Evolutionary conservation across 2,797 vertebrate genomes (phyloP), one percentile per base, ranked within the genome.

Genomic region (Ceryle rudis): DNA sequence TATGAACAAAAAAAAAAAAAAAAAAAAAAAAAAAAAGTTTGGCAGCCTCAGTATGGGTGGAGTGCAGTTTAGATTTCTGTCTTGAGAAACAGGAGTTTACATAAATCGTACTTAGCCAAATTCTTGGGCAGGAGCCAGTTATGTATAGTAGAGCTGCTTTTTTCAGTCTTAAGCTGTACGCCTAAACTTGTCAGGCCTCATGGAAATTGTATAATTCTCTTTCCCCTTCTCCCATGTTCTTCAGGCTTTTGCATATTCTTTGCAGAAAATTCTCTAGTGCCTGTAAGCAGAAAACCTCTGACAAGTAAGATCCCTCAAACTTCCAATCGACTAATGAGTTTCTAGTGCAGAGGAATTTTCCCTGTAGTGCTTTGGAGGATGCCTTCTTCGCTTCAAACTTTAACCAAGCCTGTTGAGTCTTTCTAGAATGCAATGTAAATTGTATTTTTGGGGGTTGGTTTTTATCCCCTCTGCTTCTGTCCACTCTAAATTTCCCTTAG

Each of bases 91-190:
- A 60, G 92, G 65, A 92, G 31, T 71, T 93, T 86, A 81, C 82
- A 89, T 61, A 95, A 97, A 92, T 94, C 91, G 70, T 90, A 37
- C 69, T 94, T 52, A 93, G 83, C 70, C 96, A 89, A 96, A 66
- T 71, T 70, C 19, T 21, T 65, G 67, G 90, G 51, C 23, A 31
- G 37, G 83, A 92, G 67, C 49, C 83, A 91, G 62, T 58, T 81
- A 90, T 65, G 80, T 81, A 81, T 35, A 91, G 61, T n/a, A 44
- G 69, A 78, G 33, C 35, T 89, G n/a, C 60, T 69, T 58, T 81
- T 85, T 57, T 35, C 57, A 47, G 47, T 90, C 71, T 65, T 65
- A 83, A 94, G 41, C 64, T 86, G n/a, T 78, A n/a, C 92, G 33
- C 92, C 84, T 92, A 37, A 71, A 73, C 91, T 89, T 91, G 52